These are phyloP conservation scores for Corynorhinus townsendii DNA, from an alignment of 2,113 vertebrate species.

Conservation along the genomic window DNA sequence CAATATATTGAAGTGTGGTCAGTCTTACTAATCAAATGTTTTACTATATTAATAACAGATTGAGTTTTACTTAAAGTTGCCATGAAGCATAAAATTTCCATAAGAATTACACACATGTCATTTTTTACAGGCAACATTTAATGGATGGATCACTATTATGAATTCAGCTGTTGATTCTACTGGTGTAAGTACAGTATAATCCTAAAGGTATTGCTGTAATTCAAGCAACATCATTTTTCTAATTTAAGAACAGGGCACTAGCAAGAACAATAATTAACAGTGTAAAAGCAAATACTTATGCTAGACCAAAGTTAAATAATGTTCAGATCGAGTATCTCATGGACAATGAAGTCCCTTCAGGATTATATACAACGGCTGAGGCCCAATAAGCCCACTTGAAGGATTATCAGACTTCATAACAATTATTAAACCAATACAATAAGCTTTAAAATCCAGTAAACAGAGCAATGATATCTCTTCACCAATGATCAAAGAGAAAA, in stretches of 20 bases:
- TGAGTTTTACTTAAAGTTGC: neutral
- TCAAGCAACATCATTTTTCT: neutral
- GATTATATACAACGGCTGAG: neutral
- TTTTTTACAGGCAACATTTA: constrained; percentile 71
- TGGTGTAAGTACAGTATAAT: constrained; percentile 57
- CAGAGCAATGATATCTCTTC: neutral
- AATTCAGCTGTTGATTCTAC: constrained; percentile 68
- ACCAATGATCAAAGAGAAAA: neutral
- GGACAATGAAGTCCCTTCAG: neutral
- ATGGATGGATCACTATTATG: constrained; percentile 75
- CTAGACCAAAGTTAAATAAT: neutral
- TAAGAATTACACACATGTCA: constrained; percentile 15
- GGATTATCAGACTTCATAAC: neutral
- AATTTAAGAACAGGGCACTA: neutral
- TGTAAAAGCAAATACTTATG: neutral
- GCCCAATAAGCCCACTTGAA: neutral
- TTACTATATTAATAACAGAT: neutral
- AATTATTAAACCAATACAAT: neutral
- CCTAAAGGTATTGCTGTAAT: neutral
- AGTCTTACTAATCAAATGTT: neutral
- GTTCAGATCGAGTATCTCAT: neutral
- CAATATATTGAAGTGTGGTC: neutral
- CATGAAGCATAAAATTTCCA: neutral
- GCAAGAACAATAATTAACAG: neutral
- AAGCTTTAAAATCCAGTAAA: constrained; percentile 2